These are phyloP conservation scores for Xyliphius kryptos DNA, from an alignment of 2,113 vertebrate species.

Conservation along the genomic window DNA sequence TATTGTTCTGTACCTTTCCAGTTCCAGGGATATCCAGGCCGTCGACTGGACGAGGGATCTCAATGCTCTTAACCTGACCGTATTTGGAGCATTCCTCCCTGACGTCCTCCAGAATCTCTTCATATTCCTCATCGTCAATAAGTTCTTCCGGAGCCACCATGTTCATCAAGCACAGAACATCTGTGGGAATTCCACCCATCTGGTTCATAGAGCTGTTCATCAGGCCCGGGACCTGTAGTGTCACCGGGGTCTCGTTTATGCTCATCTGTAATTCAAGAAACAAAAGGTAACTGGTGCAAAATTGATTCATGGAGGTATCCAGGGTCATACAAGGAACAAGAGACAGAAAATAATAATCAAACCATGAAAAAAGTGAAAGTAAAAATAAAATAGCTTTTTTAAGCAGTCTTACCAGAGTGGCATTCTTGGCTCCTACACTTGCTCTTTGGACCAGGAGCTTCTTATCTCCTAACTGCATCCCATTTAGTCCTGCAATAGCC, in stretches of 20 bases:
- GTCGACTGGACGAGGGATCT: constrained; percentile 86
- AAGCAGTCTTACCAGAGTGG: constrained; percentile 74
- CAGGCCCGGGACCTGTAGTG: constrained; percentile 86
- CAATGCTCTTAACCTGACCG: constrained; percentile 86
- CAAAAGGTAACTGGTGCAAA: no score
- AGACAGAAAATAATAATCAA: no score
- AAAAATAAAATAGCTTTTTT: no score
- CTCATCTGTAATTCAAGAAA: constrained; percentile 67
- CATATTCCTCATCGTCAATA: constrained; percentile 85
- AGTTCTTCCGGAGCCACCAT: constrained; percentile 90
- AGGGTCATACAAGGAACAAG: no score
- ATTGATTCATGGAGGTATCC: no score
- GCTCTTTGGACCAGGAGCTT: constrained; percentile 89
- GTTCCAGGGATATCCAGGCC: constrained; percentile 88
- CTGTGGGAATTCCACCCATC: constrained; percentile 86
- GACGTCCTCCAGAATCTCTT: constrained; percentile 89
- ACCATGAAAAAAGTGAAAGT: no score
- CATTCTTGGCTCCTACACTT: constrained; percentile 92
- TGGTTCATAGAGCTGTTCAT: constrained; percentile 80
- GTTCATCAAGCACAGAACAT: constrained; percentile 90
- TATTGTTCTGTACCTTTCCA: constrained; percentile 69
- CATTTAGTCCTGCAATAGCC: constrained; percentile 87
- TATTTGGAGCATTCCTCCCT: constrained; percentile 88
- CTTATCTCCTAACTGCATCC: constrained; percentile 91
- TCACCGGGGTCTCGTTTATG: constrained; percentile 90